Conservation (phyloP, 2,888 invertebrate genomes). For the Drosophila nr. medialis region DNA sequence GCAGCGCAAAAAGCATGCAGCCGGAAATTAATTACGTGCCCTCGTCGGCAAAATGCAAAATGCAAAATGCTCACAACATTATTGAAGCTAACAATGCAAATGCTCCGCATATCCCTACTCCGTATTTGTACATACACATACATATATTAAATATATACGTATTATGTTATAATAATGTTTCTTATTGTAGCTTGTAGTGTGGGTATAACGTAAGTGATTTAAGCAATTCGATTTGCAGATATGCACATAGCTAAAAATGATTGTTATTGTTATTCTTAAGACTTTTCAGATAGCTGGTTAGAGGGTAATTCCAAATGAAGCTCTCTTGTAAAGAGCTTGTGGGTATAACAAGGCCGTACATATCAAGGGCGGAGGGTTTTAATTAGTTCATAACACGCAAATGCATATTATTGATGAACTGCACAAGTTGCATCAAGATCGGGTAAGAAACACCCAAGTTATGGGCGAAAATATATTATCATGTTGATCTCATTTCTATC, state of each 20-base stretch:
- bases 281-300: too few species aligned
- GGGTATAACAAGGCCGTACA: too few species aligned
- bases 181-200: not conserved
- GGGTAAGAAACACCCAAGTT: too few species aligned
- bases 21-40: slow-evolving; percentile 69
- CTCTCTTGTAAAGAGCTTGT: too few species aligned
- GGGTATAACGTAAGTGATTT: not conserved
- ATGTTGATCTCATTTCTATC: too few species aligned
- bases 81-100: not conserved
- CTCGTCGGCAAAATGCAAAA: slow-evolving; percentile 23
- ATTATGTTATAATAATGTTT: not conserved
- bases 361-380: too few species aligned
- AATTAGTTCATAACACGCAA: too few species aligned
- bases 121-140: not conserved
- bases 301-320: too few species aligned
- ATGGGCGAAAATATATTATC: too few species aligned
- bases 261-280: too few species aligned
- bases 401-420: too few species aligned
- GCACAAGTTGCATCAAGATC: too few species aligned
- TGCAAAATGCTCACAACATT: slow-evolving; percentile 1
- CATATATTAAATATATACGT: not conserved
- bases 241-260: not conserved
- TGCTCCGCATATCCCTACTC: slow-evolving; percentile 10
- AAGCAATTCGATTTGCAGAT: not conserved
- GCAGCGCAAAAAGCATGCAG: slow-evolving; percentile 53